These are phyloP conservation scores for Chrysopilus asiliformis DNA, from an alignment of 2,888 invertebrate genomes.

Conservation along the genomic window DNA sequence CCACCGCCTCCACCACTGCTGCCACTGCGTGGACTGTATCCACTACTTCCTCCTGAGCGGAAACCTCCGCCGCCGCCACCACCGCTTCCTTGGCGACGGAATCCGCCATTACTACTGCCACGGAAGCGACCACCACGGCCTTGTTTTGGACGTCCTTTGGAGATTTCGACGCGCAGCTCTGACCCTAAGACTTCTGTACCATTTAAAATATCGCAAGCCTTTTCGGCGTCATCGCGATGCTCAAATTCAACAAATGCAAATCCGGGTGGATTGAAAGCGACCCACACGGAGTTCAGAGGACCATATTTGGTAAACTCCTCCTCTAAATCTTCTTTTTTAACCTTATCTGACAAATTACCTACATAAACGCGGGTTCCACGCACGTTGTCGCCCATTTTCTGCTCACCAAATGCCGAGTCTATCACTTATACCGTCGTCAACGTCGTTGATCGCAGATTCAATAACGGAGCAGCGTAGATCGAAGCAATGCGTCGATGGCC, in stretches of 20 bases:
- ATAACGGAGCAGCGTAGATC: too few species aligned
- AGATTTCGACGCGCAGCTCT: conserved; percentile 77
- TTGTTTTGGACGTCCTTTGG: conserved; percentile 63
- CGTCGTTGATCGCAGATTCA: too few species aligned
- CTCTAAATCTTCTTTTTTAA: conserved; percentile 86
- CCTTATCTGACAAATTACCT: conserved; percentile 74
- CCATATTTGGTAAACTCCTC: conserved; percentile 84
- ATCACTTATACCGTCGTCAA: too few species aligned
- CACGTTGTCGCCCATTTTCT: conserved; percentile 31
- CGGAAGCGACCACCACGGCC: conserved; percentile 49
- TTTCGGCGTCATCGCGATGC: conserved; percentile 76
- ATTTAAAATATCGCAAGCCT: conserved; percentile 72
- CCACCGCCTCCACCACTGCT: conserved; percentile 37
- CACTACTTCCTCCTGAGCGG: conserved; percentile 41
- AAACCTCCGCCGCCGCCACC: conserved; percentile 42
- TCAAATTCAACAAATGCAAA: conserved; percentile 91
- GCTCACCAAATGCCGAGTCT: too few species aligned
- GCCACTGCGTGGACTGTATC: conserved; percentile 36
- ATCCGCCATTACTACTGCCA: conserved; percentile 45
- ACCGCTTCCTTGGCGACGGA: conserved; percentile 40
- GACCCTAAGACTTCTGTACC: conserved; percentile 78
- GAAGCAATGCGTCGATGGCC: too few species aligned
- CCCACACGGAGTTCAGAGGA: conserved; percentile 85
- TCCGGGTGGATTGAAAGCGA: conserved; percentile 83
- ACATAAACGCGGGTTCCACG: conserved; percentile 73